Evolutionary conservation across 2,888 invertebrate genomes (phyloP).

Genomic region (Spicauda simplicius): DNA sequence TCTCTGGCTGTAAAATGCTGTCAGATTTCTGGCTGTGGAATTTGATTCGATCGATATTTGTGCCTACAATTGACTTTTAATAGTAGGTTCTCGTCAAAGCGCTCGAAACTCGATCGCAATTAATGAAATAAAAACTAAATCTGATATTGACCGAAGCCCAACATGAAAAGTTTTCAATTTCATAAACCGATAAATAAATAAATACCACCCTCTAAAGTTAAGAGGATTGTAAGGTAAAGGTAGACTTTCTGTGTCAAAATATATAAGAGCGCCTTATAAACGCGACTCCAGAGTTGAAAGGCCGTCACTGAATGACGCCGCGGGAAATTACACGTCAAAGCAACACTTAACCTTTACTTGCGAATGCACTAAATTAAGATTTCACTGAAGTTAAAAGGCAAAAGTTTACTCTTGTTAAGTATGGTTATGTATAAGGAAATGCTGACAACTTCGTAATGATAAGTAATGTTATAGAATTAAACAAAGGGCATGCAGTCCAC

Average conservation of each 20-base stretch:
- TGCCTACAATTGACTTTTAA: no score
- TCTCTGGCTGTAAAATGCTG: not conserved
- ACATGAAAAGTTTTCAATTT: no score
- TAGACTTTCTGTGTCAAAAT: not conserved
- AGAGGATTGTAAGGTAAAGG: not conserved
- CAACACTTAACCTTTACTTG: not conserved
- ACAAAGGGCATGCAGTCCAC: no score
- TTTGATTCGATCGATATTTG: no score
- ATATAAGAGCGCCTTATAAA: not conserved
- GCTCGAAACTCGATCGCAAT: no score
- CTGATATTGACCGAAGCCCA: no score
- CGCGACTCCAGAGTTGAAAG: not conserved
- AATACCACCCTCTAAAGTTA: not conserved
- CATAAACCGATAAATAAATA: not conserved
- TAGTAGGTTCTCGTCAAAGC: no score
- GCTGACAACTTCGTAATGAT: not conserved
- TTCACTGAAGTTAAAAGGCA: constrained; percentile 2
- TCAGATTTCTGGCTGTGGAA: not conserved
- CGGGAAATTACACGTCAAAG: constrained; percentile 8
- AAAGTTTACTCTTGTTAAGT: not conserved
- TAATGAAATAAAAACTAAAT: no score
- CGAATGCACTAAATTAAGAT: constrained; percentile 6
- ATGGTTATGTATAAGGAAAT: not conserved
- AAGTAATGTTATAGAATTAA: no score
- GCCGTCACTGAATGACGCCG: not conserved